Base-by-base conservation (phyloP, 2,888 invertebrate genomes). In the Drosophila mercatorum region DNA sequence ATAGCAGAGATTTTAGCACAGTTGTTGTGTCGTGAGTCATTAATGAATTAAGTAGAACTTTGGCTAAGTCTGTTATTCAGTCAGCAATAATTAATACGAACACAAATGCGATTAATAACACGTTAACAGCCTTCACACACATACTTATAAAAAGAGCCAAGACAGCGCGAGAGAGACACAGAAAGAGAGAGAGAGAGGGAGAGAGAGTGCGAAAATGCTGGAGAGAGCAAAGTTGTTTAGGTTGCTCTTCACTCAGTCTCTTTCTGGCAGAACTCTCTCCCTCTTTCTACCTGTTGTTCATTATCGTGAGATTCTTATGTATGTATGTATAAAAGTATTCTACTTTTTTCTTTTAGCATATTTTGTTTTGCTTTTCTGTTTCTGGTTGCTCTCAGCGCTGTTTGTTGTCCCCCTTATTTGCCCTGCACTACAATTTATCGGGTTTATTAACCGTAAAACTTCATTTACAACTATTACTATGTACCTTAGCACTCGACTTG, bases 321-420 rank as follows among this genome's bases (percentile, higher is more conserved):
- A 17, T 51, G 17, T 56, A 12, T 64, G 34, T 14, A 28, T 28
- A 40, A 40, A 36, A 43, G 12, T 3, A 22, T 46, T 38, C n/a
- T 38, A 11, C 43, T 51, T 55, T 73, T 72, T 57, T 59, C 68
- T 55, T 74, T 75, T 69, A 72, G 68, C 80, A 68, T 60, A 72
- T 57, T 87, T 88, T 85, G 88, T 85, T 85, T 83, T 88, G 86
- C 71, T 85, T 83, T 75, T 67, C 34, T 63, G 71, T 69, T 86
- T 86, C 84, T 73, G 64, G 47, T 60, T 5, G 40, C 38, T 60
- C 63, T 65, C 65, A 44, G n/a, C 26, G 28, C 40, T 61, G 22
- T 68, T 62, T 46, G n/a, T 40, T 53, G n/a, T 26, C 47, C 41
- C 22, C 60, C 68, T 65, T 82, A 70, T 88, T 80, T 81, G 57